These are phyloP conservation scores for Nephila pilipes DNA, from an alignment of 1,140 invertebrate species.

Conservation along the genomic window DNA sequence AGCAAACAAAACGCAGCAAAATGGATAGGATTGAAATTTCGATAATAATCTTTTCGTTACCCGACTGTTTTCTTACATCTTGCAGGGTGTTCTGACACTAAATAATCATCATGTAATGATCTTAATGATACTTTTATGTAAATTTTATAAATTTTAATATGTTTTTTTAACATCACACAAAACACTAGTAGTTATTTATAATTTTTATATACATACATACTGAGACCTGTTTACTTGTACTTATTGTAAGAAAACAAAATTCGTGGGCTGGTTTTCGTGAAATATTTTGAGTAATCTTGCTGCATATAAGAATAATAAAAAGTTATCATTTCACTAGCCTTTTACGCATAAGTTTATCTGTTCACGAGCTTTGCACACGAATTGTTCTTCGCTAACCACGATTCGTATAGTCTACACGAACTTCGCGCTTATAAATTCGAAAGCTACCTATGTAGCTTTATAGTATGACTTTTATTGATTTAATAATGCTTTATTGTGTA, in stretches of 20 bases:
- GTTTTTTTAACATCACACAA: neutral
- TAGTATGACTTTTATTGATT: too few relatives aligned
- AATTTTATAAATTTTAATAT: constrained; percentile 1
- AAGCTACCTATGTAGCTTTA: neutral
- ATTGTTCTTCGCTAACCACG: neutral
- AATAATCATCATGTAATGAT: neutral
- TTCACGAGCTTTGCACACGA: constrained; percentile 8
- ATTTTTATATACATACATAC: neutral
- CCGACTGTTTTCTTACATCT: neutral
- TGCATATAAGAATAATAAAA: neutral
- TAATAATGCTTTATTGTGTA: too few relatives aligned
- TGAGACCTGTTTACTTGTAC: neutral
- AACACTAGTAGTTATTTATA: neutral
- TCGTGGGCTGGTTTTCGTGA: too few relatives aligned
- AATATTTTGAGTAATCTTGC: neutral
- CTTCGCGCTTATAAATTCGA: neutral
- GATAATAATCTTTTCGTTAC: neutral
- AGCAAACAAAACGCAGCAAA: neutral
- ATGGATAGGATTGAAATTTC: neutral
- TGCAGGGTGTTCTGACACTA: neutral
- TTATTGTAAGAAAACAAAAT: neutral
- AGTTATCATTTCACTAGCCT: neutral
- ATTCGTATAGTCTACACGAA: neutral
- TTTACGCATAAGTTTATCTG: neutral
- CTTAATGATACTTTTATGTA: constrained; percentile 8